Evolutionary conservation across 23 tunicate species (phyloP).

Genomic region (Halocynthia aurantium): DNA sequence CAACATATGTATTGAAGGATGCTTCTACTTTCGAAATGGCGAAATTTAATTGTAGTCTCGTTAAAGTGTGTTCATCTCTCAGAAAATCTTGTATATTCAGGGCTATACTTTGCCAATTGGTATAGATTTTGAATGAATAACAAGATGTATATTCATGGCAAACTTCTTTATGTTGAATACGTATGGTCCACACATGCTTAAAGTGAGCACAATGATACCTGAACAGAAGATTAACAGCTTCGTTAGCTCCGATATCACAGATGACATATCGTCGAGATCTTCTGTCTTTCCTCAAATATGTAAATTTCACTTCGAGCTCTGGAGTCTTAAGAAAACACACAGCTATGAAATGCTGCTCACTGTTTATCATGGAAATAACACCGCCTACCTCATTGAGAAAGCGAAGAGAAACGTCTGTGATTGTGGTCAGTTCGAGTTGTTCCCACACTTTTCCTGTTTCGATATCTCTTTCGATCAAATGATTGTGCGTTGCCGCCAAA

Average conservation of each 20-base stretch:
- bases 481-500: neutral
- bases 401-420: neutral
- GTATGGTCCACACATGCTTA: too few species aligned
- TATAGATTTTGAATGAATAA: too few species aligned
- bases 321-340: neutral
- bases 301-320: neutral
- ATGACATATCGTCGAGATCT: neutral
- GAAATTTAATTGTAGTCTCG: too few species aligned
- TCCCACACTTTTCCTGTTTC: constrained; percentile 8
- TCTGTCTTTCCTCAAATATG: constrained; percentile 12
- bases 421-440: constrained; percentile 3
- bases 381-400: neutral
- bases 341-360: neutral
- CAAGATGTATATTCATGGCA: too few species aligned
- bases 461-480: constrained; percentile 8
- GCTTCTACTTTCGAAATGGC: too few species aligned
- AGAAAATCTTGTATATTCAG: too few species aligned
- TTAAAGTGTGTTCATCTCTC: too few species aligned
- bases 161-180: too few species aligned
- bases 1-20: too few species aligned
- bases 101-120: too few species aligned
- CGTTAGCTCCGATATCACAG: constrained; percentile 3
- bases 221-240: constrained; percentile 4
- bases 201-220: neutral
- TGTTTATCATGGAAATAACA: neutral